Conservation (phyloP, 2,797 vertebrate genomes). For the Syngnathus rostellatus region DNA sequence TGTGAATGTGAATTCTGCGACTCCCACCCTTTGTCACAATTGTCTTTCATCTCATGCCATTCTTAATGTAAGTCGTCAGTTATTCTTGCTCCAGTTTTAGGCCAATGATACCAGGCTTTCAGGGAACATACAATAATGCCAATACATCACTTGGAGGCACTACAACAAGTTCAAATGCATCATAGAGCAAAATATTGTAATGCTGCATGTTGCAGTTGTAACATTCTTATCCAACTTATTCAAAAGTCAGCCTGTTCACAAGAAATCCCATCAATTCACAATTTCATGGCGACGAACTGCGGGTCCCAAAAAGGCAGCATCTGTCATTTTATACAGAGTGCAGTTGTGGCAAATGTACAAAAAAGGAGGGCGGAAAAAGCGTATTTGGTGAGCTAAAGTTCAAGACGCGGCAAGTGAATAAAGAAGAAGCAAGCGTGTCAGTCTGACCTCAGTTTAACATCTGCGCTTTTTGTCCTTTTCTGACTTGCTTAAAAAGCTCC, state of each 20-base stretch:
- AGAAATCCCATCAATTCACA: neutral
- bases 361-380: neutral
- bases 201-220: neutral
- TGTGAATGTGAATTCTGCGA: too few relatives aligned
- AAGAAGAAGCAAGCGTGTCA: constrained; percentile 1
- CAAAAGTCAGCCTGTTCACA: neutral
- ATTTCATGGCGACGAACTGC: neutral
- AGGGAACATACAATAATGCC: neutral
- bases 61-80: neutral
- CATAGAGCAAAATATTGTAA: neutral
- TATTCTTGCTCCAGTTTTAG: neutral
- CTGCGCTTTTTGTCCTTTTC: neutral
- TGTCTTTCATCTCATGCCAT: neutral
- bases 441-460: constrained; percentile 1
- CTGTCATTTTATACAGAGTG: neutral
- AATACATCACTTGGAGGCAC: neutral
- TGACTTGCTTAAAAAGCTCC: neutral
- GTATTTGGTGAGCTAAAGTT: neutral
- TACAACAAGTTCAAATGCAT: neutral
- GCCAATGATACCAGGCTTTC: neutral
- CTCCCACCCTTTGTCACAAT: neutral
- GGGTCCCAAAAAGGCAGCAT: neutral
- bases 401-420: neutral
- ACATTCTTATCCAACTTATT: neutral
- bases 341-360: neutral